Percentiles rank a stretch among this genome's conserved stretches.
Evolutionary conservation across 2,888 invertebrate species (phyloP).

Genomic region (Meganola albula): DNA sequence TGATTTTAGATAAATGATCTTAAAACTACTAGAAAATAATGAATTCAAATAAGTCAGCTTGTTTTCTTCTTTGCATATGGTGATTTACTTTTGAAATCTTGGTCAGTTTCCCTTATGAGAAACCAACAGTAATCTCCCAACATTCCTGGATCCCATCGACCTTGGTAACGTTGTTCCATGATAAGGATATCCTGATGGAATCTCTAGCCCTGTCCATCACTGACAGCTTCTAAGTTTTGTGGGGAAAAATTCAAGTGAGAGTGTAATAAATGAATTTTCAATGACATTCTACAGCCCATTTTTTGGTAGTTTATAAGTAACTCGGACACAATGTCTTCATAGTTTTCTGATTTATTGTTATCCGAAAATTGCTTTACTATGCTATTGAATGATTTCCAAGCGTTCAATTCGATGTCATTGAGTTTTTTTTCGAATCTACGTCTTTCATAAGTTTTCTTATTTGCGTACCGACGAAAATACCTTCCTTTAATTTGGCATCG

Average conservation of each 20-base stretch:
- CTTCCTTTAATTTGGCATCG: background rate
- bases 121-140: slow-evolving; percentile 1
- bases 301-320: too few species aligned
- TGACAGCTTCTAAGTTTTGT: too few species aligned
- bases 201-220: slow-evolving; percentile 1
- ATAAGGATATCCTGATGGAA: slow-evolving; percentile 1
- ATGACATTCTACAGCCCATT: background rate
- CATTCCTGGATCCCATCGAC: background rate
- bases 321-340: too few species aligned
- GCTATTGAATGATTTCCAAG: background rate
- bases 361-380: background rate
- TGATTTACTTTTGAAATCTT: too few species aligned
- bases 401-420: background rate
- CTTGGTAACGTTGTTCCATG: background rate
- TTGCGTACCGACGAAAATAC: background rate
- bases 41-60: too few species aligned
- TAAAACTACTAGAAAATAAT: too few species aligned
- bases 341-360: background rate
- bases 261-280: background rate
- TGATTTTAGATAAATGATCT: too few species aligned
- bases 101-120: too few species aligned
- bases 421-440: slow-evolving; percentile 6
- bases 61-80: too few species aligned
- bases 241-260: background rate
- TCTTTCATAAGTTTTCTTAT: slow-evolving; percentile 6